Evolutionary conservation across 1,140 invertebrate species (phyloP), one percentile per base, ranked within the genome.

Genomic region (Ceratina australensis): DNA sequence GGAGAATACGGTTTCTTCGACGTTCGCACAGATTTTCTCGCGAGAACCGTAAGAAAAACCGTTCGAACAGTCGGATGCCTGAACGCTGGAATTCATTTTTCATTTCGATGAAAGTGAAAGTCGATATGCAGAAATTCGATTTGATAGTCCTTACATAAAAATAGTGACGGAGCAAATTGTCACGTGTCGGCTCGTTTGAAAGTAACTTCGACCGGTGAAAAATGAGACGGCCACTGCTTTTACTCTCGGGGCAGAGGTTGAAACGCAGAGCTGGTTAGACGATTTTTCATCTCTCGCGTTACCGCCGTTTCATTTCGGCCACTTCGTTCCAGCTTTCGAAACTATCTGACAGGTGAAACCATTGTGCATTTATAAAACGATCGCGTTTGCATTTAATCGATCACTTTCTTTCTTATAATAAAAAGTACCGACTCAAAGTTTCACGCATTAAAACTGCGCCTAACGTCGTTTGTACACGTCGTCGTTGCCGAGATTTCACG

Each of bases 281-380:
- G 54, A 68, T 50, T 60, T 76, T 68, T 68, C 47, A 22, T 76
- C 15, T 76, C 73, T 76, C 74, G 16, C 66, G 47, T 76, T 76
- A 71, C 47, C 24, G 20, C 1, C 52, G 22, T 42, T 42, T 10
- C 5, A 42, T 42, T 42, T 42, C 33, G 33, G 33, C 33, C 33
- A 42, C 33, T 54, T 54, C 16, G 16, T 54, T 54, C 15, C 4
- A 54, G 52, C 47, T 12, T 16, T 8, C 10, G 5, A 16, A 20
- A 13, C 1, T 16, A n/a, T 64, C 16, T 18, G 64, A 66, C 24
- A 24, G 47, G 64, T 50, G 64, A 66, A 66, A 66, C 64, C 42
- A 26, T 26, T 16, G 33, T 15, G 4, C 47, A 28, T 26, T 67
- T 10, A 12, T 12, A 16, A 52, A 52, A 67, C 47, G 42, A 42